Conservation (phyloP, 2,113 vertebrate genomes). For the rabbit (Oryctolagus cuniculus) region mOryCun1.1 NC_091432.1:185421501-185422000, state of each 20-base stretch:
- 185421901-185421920: conserved; percentile 7
- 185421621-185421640: background rate
- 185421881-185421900: background rate
- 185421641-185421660: background rate
- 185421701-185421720: background rate
- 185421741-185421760: background rate
- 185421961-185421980: background rate
- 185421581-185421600: background rate
- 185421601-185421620: background rate
- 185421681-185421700: background rate
- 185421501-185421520: background rate
- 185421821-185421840: background rate
- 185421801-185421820: background rate
- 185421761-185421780: background rate
- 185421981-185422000: background rate
- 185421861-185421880: background rate
- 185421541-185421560: background rate
- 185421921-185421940: conserved; percentile 23
- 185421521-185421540: background rate
- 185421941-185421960: conserved; percentile 46
- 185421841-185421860: background rate
- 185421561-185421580: background rate
- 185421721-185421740: background rate
- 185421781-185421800: background rate
- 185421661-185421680: background rate